These are phyloP conservation scores for Sturnus vulgaris DNA, from an alignment of 2,113 vertebrate genomes.

Conservation along the genomic window DNA sequence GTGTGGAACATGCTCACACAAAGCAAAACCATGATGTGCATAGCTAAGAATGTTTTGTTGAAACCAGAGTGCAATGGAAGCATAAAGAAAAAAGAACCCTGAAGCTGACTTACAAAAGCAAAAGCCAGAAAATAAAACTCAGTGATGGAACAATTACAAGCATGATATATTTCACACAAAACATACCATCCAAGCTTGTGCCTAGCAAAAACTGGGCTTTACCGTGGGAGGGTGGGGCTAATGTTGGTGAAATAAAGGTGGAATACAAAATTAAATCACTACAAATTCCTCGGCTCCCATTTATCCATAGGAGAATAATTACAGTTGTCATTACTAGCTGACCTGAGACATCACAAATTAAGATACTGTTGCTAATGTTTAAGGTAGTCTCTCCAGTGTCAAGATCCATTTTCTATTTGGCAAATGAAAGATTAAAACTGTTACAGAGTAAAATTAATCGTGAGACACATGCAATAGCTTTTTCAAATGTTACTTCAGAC, in stretches of 20 bases:
- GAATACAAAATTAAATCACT: background rate
- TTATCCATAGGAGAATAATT: background rate
- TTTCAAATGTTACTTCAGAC: constrained; percentile 18
- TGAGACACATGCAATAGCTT: background rate
- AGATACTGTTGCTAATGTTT: constrained; percentile 1
- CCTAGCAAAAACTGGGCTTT: background rate
- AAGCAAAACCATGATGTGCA: background rate
- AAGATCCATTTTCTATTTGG: constrained; percentile 6
- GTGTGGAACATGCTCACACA: background rate
- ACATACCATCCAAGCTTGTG: background rate
- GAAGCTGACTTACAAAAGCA: background rate
- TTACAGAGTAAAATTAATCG: constrained; percentile 10
- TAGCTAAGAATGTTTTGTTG: background rate
- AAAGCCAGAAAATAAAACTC: background rate
- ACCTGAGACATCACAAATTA: constrained; percentile 22
- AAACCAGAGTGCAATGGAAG: background rate
- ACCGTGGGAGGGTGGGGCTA: background rate
- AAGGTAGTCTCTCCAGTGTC: background rate
- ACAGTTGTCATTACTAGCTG: background rate
- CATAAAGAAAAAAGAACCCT: background rate
- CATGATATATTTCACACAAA: background rate
- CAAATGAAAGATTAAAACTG: constrained; percentile 13
- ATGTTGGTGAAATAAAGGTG: background rate
- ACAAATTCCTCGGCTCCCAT: background rate
- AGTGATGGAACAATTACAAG: background rate